Evolutionary conservation across 1,140 invertebrate genomes (phyloP), one percentile per base, ranked within the genome.

Genomic region (Polypedilum vanderplanki): DNA sequence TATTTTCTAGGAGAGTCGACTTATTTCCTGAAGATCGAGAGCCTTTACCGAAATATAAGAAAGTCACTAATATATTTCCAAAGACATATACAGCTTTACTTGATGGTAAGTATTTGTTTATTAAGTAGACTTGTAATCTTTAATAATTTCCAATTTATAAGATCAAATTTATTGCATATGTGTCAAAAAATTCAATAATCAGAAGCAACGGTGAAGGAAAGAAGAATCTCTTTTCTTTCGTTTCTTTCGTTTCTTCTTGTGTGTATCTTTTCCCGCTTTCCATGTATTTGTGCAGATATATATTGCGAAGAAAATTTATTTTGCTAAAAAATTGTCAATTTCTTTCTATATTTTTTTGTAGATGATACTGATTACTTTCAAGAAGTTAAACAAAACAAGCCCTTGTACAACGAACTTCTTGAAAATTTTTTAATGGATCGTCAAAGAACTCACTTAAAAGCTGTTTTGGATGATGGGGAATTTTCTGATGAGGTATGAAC

Each of bases 401-500:
- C 65, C 3, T 7, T 70, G 3, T 20, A 20, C 5, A 70, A 22
- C 17, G 65, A 18, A 20, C 8, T 70, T 3, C 17, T 70, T 70
- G 65, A 7, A 22, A 7, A 70, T 8, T 22, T 20, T 7, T 70
- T 70, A 22, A 70, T 70, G 65, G 65, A 70, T 20, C 65, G 18
- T 4, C 17, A 70, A 8, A n/a, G 10, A 22, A 18, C 20, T 18
- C 17, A 70, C 10, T 18, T 70, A 1, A 70, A 20, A 70, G 17
- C 65, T 8, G 17, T 70, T 7, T 18, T 70, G 7, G 65, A 70
- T 4, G 65, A 70, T 20, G 65, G 20, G 8, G 65, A 70, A 20
- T 70, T 70, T 70, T 70, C 65, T 18, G 65, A 70, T 70, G 65
- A 70, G 65, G 65, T 70, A 57, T 57, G 46, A 15, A 15, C 8